These are phyloP conservation scores for Dunckerocampus dactyliophorus DNA, from an alignment of 2,113 vertebrate genomes.

Conservation along the genomic window DNA sequence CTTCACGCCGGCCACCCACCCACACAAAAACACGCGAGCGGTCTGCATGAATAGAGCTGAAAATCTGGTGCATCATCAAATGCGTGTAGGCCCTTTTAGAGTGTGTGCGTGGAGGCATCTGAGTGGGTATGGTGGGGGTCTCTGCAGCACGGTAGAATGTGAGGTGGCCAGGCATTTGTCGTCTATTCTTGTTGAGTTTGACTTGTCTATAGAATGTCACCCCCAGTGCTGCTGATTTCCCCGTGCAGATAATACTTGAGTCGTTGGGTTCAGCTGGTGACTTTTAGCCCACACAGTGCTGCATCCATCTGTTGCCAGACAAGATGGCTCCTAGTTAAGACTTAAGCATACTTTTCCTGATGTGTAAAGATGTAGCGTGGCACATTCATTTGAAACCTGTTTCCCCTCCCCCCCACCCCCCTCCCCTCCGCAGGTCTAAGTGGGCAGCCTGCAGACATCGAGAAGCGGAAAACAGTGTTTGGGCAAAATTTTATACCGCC, in stretches of 20 bases:
- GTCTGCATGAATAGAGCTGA: slow-evolving; percentile 52
- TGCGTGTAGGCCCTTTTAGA: slow-evolving; percentile 52
- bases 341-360: neutral
- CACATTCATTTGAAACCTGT: neutral
- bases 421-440: slow-evolving; percentile 81
- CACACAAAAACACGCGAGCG: slow-evolving; percentile 30
- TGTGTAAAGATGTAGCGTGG: neutral
- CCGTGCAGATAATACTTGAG: slow-evolving; percentile 9
- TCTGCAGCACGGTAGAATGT: slow-evolving; percentile 13
- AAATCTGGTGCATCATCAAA: slow-evolving; percentile 64
- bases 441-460: slow-evolving; percentile 91
- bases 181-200: slow-evolving; percentile 21
- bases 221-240: slow-evolving; percentile 22
- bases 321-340: neutral
- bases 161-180: slow-evolving; percentile 39
- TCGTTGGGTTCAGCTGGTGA: neutral
- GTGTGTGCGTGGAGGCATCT: slow-evolving; percentile 45
- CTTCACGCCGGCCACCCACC: slow-evolving; percentile 33
- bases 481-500: slow-evolving; percentile 98
- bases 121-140: slow-evolving; percentile 17
- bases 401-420: slow-evolving; percentile 18
- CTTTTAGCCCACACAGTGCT: slow-evolving; percentile 5
- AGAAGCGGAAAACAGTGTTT: slow-evolving; percentile 92
- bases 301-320: slow-evolving; percentile 15
- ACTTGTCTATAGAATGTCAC: slow-evolving; percentile 20